A percentile compares a stretch with the other conserved stretches of the same genome.
Conservation (phyloP, 2,888 invertebrate genomes). For the Stenurella melanura region DNA sequence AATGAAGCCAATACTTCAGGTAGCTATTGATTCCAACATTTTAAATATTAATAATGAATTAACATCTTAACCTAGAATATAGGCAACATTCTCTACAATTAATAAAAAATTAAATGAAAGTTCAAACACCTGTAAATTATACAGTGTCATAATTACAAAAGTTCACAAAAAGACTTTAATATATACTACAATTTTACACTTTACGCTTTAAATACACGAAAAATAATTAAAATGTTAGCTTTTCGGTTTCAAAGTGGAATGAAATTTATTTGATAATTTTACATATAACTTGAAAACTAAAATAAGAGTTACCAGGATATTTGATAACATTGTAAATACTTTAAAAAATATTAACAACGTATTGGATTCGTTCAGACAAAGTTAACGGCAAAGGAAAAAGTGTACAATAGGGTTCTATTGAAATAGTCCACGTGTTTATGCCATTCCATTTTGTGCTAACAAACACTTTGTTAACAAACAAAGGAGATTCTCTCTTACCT, state of each 20-base stretch:
- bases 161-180: not conserved
- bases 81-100: slow-evolving; percentile 24
- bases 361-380: not conserved
- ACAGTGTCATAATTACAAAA: not conserved
- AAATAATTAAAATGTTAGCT: not conserved
- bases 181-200: too few relatives aligned
- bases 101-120: slow-evolving; percentile 18
- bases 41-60: not conserved
- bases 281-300: not conserved
- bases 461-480: slow-evolving; percentile 61
- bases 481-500: slow-evolving; percentile 62
- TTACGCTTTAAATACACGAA: not conserved
- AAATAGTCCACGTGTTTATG: slow-evolving; percentile 64
- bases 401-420: slow-evolving; percentile 16
- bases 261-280: slow-evolving; percentile 1
- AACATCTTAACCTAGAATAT: slow-evolving; percentile 21
- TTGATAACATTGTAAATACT: not conserved
- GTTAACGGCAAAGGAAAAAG: not conserved
- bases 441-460: slow-evolving; percentile 58
- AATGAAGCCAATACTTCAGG: not conserved
- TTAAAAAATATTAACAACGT: not conserved
- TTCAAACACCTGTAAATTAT: slow-evolving; percentile 38
- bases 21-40: not conserved
- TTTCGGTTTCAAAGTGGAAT: not conserved
- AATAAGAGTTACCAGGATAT: not conserved